Conservation (phyloP, 2,113 vertebrate genomes). For the Ceyx cyanopectus region DNA sequence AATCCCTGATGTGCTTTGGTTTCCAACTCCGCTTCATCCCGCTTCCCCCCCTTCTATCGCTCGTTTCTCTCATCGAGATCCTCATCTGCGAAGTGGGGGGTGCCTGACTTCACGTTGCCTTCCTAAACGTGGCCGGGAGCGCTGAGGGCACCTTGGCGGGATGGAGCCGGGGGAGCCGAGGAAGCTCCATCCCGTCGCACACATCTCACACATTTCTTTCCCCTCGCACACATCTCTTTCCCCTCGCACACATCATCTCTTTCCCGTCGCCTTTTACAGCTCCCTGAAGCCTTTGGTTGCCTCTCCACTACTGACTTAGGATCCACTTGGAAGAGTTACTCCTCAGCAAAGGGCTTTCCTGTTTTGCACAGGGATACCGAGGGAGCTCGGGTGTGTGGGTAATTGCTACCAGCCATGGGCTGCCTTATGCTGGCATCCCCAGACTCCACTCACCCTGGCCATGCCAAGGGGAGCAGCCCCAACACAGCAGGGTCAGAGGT, state of each 20-base stretch:
- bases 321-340: neutral
- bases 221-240: neutral
- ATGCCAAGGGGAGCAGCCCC: fast-evolving
- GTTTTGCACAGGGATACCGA: neutral
- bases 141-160: neutral
- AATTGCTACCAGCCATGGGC: neutral
- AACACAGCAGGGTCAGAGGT: neutral
- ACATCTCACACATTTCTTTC: neutral
- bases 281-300: neutral
- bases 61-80: neutral
- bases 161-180: neutral
- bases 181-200: neutral
- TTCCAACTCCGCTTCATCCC: neutral
- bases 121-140: neutral
- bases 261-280: neutral
- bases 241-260: no score
- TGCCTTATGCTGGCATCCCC: neutral
- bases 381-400: fast-evolving
- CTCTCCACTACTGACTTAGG: neutral
- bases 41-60: neutral
- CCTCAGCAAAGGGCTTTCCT: neutral
- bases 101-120: neutral
- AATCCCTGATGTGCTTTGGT: neutral
- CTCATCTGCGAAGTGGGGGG: neutral
- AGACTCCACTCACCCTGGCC: neutral